Evolutionary conservation across 2,888 invertebrate species (phyloP).

Genomic region (Platypus cylindrus): DNA sequence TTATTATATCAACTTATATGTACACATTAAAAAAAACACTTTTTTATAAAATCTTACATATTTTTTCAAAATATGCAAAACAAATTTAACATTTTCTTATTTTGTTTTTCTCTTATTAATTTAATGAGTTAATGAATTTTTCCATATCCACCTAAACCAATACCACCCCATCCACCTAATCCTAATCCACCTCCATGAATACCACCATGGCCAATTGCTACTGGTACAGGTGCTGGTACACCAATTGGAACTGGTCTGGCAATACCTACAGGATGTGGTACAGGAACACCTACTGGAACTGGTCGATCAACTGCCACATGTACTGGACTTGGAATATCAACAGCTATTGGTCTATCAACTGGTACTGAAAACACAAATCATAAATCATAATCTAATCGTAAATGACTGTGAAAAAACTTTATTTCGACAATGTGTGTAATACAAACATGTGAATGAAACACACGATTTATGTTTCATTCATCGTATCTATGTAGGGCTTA

Average conservation of each 20-base stretch:
- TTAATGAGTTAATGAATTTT: too few species aligned
- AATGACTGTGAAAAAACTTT: too few species aligned
- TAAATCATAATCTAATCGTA: too few species aligned
- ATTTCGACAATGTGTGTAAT: too few species aligned
- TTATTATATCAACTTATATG: too few species aligned
- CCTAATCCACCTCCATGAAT: background rate
- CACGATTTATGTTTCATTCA: background rate
- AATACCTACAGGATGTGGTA: conserved; percentile 24
- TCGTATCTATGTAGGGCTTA: too few species aligned
- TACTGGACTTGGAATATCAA: conserved; percentile 26
- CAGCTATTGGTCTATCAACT: conserved; percentile 33
- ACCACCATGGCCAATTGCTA: conserved; percentile 8
- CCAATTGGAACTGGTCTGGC: conserved; percentile 20
- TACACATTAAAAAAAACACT: too few species aligned
- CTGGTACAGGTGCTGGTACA: conserved; percentile 14
- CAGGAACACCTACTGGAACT: conserved; percentile 26
- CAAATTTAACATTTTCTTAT: too few species aligned
- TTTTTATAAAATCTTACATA: too few species aligned
- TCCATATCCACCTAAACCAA: conserved; percentile 5
- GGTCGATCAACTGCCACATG: conserved; percentile 23
- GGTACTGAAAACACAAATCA: conserved; percentile 42
- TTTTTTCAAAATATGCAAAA: too few species aligned
- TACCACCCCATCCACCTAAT: conserved; percentile 3
- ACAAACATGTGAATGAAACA: too few species aligned
- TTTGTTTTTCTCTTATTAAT: background rate